A percentile compares a stretch with the other conserved stretches of the same genome.
Conservation (phyloP, 2,113 vertebrate genomes). For the Tylochromis polylepis region DNA sequence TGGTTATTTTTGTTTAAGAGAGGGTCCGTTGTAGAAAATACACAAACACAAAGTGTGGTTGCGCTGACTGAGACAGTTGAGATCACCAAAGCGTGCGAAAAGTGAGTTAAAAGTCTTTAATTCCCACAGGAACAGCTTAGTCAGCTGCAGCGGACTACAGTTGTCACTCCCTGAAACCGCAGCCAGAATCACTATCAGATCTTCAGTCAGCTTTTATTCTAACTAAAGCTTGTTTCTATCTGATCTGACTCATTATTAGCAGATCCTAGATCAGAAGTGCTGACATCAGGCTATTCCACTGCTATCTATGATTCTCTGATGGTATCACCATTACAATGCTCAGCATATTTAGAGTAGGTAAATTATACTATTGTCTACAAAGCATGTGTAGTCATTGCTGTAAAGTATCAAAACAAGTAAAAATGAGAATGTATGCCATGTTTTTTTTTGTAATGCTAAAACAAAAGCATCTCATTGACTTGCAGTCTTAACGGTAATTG, state of each 20-base stretch:
- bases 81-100: conserved; percentile 57
- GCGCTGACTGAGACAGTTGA: conserved; percentile 59
- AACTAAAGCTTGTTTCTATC: conserved; percentile 39
- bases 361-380: conserved; percentile 38
- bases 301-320: conserved; percentile 56
- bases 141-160: conserved; percentile 52
- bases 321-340: conserved; percentile 45
- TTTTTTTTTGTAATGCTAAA: background rate
- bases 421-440: background rate
- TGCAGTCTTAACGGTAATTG: background rate
- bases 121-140: conserved; percentile 76
- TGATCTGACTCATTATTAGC: conserved; percentile 65
- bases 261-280: conserved; percentile 59
- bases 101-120: conserved; percentile 33
- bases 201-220: conserved; percentile 64
- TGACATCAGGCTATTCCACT: conserved; percentile 65
- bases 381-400: background rate
- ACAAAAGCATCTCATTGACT: background rate
- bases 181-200: conserved; percentile 46
- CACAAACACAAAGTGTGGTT: conserved; percentile 20
- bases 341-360: conserved; percentile 54
- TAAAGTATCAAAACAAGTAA: background rate
- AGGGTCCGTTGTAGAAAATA: background rate
- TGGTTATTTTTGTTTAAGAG: conserved; percentile 10
- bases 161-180: conserved; percentile 50